Conservation (phyloP, 2,888 invertebrate genomes). For the Drosophila nr. medialis region DNA sequence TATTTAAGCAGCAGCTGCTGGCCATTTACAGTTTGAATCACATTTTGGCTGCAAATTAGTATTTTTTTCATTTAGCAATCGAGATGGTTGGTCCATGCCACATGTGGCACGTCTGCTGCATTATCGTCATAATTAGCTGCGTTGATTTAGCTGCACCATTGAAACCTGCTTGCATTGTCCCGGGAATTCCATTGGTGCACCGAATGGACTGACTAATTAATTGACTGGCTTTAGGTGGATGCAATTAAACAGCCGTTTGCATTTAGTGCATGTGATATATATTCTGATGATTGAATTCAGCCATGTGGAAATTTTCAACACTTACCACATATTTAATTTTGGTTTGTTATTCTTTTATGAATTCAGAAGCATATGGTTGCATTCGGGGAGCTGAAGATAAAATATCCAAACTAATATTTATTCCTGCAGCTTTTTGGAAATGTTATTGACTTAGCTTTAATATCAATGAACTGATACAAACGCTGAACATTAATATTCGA, state of each 20-base stretch:
- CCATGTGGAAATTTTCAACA: background rate
- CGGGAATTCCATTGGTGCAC: slow-evolving; percentile 1
- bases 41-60: slow-evolving; percentile 1
- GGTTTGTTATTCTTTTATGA: background rate
- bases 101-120: slow-evolving; percentile 22
- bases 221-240: slow-evolving; percentile 18
- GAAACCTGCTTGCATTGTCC: slow-evolving; percentile 21
- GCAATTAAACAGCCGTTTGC: background rate
- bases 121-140: slow-evolving; percentile 32
- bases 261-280: background rate
- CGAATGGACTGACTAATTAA: slow-evolving; percentile 14
- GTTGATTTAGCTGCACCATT: slow-evolving; percentile 21
- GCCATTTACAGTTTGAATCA: background rate
- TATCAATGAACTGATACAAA: background rate
- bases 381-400: background rate
- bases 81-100: background rate
- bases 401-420: background rate
- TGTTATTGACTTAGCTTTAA: background rate
- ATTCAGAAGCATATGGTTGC: background rate
- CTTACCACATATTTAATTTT: background rate
- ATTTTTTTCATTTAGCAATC: background rate
- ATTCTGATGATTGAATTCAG: background rate
- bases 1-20: slow-evolving; percentile 11
- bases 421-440: background rate
- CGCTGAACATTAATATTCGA: background rate